phyloP scores from a whole-genome alignment of 2,888 invertebrate genomes.

The Drosophila kuntzei region DNA sequence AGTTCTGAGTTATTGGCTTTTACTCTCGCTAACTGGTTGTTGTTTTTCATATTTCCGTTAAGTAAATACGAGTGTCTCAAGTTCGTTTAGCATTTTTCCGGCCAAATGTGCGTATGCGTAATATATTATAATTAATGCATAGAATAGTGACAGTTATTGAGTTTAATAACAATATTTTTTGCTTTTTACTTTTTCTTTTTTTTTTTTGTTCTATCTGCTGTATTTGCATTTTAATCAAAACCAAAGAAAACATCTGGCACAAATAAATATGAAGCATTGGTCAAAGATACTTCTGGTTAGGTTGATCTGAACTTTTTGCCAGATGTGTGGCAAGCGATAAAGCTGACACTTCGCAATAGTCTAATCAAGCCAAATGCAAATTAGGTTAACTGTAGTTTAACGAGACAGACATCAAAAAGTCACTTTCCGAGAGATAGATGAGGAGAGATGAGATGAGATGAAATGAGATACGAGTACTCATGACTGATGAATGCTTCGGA shows the following conservation, averaged over 20 bases:
- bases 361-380: conserved; percentile 72
- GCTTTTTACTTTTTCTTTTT: conserved; percentile 14
- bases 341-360: conserved; percentile 37
- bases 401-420: conserved; percentile 45
- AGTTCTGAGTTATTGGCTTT: conserved; percentile 20
- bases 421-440: conserved; percentile 24
- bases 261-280: conserved; percentile 28
- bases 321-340: conserved; percentile 46
- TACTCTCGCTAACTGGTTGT: conserved; percentile 15
- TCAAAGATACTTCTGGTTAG: conserved; percentile 31
- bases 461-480: conserved; percentile 23
- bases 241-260: conserved; percentile 47
- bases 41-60: conserved; percentile 64
- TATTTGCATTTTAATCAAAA: conserved; percentile 71
- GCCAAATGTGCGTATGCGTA: conserved; percentile 54
- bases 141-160: conserved; percentile 69
- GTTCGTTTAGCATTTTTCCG: conserved; percentile 22
- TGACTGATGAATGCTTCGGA: conserved; percentile 48
- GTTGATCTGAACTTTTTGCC: conserved; percentile 35
- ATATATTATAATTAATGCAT: conserved; percentile 76
- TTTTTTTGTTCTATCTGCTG: neutral
- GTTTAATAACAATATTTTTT: conserved; percentile 61
- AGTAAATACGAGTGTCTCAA: conserved; percentile 25
- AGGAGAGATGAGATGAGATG: conserved; percentile 24
- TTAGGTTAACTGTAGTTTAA: conserved; percentile 73